Percentiles rank a stretch among this genome's conserved stretches.
Conservation (phyloP, 2,888 invertebrate genomes). For the Lissonota sp. region DNA sequence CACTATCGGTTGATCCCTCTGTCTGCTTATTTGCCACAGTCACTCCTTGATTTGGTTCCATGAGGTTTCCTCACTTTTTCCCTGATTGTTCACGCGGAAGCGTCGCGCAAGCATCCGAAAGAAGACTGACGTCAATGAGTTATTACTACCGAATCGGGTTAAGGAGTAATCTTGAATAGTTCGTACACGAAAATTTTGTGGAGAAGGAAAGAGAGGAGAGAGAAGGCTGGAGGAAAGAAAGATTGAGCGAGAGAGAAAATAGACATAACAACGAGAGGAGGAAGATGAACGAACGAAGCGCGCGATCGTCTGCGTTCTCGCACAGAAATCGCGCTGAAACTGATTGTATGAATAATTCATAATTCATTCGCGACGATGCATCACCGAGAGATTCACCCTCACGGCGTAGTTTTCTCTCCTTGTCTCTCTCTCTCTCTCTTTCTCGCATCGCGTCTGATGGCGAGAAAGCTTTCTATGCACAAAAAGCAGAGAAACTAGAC, state of each 20-base stretch:
- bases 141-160: slow-evolving; percentile 58
- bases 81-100: neutral
- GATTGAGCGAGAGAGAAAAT: slow-evolving; percentile 16
- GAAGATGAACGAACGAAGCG: slow-evolving; percentile 26
- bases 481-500: slow-evolving; percentile 22
- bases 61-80: slow-evolving; percentile 4
- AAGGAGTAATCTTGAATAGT: slow-evolving; percentile 56
- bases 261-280: slow-evolving; percentile 48
- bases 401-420: slow-evolving; percentile 19
- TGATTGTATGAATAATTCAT: slow-evolving; percentile 67
- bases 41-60: neutral
- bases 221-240: neutral
- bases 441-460: slow-evolving; percentile 9
- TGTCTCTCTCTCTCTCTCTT: neutral
- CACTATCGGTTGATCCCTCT: neutral
- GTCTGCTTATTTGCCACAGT: neutral
- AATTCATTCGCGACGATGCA: slow-evolving; percentile 65
- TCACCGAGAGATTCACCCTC: slow-evolving; percentile 60
- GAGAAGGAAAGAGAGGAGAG: slow-evolving; percentile 8
- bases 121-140: slow-evolving; percentile 43
- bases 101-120: slow-evolving; percentile 23
- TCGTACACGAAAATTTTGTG: slow-evolving; percentile 20
- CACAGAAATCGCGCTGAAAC: slow-evolving; percentile 59
- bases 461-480: slow-evolving; percentile 29
- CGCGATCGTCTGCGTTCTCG: slow-evolving; percentile 47